Conservation (phyloP, 2,888 invertebrate species). For the Cheilosia variabilis region DNA sequence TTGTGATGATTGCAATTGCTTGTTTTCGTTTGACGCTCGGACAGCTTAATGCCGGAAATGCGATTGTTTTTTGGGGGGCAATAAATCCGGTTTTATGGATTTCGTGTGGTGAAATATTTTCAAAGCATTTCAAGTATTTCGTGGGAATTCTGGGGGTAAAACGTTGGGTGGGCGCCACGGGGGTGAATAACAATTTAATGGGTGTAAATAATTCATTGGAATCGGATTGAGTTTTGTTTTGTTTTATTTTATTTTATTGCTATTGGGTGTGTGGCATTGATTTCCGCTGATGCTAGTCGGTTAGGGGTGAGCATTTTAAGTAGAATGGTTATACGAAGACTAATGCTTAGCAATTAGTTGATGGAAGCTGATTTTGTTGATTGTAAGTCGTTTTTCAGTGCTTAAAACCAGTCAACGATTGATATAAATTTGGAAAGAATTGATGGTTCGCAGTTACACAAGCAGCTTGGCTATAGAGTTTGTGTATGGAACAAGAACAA, state of each 20-base stretch:
- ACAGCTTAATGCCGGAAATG: slow-evolving; percentile 40
- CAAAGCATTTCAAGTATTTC: slow-evolving; percentile 37
- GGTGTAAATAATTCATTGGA: slow-evolving; percentile 56
- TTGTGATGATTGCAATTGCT: slow-evolving; percentile 73
- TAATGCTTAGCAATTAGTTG: slow-evolving; percentile 36
- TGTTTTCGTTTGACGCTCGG: slow-evolving; percentile 37
- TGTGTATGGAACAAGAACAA: no score
- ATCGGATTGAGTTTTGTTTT: slow-evolving; percentile 36
- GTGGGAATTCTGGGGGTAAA: background rate
- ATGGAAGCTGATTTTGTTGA: slow-evolving; percentile 2
- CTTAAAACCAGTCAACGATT: no score
- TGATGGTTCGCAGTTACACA: no score
- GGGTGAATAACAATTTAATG: slow-evolving; percentile 44
- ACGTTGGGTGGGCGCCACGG: background rate
- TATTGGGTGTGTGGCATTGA: slow-evolving; percentile 35
- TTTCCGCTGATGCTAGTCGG: slow-evolving; percentile 50
- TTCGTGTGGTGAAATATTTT: slow-evolving; percentile 44
- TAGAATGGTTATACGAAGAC: background rate
- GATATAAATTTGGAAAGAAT: no score
- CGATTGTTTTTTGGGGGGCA: slow-evolving; percentile 45
- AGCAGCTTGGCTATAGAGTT: no score
- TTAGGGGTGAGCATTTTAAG: slow-evolving; percentile 8
- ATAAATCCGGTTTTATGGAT: slow-evolving; percentile 66
- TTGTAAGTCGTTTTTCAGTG: no score
- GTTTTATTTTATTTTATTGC: background rate